Base-by-base conservation (phyloP, 2,888 invertebrate genomes). In the Agrotis ipsilon region DNA sequence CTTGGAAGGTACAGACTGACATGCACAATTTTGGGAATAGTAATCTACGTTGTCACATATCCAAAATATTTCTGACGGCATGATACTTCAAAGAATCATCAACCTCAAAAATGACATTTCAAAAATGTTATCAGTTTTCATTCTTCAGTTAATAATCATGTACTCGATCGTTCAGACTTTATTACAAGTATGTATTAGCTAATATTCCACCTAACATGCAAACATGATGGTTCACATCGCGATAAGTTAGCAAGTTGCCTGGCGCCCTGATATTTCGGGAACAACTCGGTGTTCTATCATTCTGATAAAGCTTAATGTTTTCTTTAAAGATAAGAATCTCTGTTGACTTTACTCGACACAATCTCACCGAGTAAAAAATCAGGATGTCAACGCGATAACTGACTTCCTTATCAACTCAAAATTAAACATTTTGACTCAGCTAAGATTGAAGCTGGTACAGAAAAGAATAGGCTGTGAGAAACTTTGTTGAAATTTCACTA, bases 311-410 rank as follows among this genome's bases (percentile, higher is more conserved):
- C 77, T 83, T 86, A 90, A 88, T 86, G 87, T 89, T 87, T 89
- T 90, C 87, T 87, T 91, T 88, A 84, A 84, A 88, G 94, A 94
- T 94, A 95, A 94, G 87, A 86, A 88, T 88, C 83, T 86, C 67
- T 94, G 93, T 94, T 94, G 92, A 92, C 90, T 90, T 73, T 87
- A 86, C 86, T 83, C 89, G 83, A 92, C 90, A 89, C 91, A 92
- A 93, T 92, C 92, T 91, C 82, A 90, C 89, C 84, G 85, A 60
- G 88, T 90, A 90, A 93, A 92, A 93, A 93, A 93, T 93, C 92
- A 93, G 94, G 93, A 94, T 93, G 93, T 91, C 88, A 84, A 75
- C 75, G 77, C 83, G 94, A 93, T 93, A 94, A 90, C 68, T 72
- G 78, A 66, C 77, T 74, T 74, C 80, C 82, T 89, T 90, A 89